Conservation (phyloP, 2,113 vertebrate species). For the Onychorhynchus coronatus region DNA sequence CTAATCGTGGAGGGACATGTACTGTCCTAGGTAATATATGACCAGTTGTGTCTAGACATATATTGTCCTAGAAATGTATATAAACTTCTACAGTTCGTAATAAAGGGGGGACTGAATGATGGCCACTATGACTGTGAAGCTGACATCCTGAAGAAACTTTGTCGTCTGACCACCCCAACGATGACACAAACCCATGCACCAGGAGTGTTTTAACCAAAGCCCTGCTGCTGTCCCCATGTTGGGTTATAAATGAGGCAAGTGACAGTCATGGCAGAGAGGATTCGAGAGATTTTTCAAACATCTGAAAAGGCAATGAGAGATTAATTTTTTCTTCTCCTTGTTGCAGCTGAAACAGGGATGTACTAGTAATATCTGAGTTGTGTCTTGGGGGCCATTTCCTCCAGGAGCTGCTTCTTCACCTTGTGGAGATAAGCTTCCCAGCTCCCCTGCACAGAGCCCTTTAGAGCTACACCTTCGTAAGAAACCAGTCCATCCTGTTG, state of each 20-base stretch:
- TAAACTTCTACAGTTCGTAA: too few relatives aligned
- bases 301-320: not conserved
- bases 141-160: too few relatives aligned
- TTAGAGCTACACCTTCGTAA: not conserved
- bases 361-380: not conserved
- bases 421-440: not conserved
- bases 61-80: too few relatives aligned
- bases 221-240: not conserved
- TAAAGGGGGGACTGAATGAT: too few relatives aligned
- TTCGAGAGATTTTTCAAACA: not conserved
- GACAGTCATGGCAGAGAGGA: not conserved
- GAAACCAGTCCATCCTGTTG: not conserved
- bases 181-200: accelerated
- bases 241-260: not conserved
- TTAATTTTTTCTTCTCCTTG: not conserved
- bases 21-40: too few relatives aligned
- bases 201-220: not conserved
- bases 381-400: not conserved
- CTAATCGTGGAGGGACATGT: too few relatives aligned
- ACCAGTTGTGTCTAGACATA: too few relatives aligned
- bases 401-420: not conserved
- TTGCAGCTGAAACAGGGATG: not conserved
- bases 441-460: not conserved
- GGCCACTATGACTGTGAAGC: too few relatives aligned
- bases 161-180: too few relatives aligned